Percentiles rank a stretch among this genome's conserved stretches.
Evolutionary conservation across 2,888 invertebrate species (phyloP).

Genomic region (Charanyca ferruginea): DNA sequence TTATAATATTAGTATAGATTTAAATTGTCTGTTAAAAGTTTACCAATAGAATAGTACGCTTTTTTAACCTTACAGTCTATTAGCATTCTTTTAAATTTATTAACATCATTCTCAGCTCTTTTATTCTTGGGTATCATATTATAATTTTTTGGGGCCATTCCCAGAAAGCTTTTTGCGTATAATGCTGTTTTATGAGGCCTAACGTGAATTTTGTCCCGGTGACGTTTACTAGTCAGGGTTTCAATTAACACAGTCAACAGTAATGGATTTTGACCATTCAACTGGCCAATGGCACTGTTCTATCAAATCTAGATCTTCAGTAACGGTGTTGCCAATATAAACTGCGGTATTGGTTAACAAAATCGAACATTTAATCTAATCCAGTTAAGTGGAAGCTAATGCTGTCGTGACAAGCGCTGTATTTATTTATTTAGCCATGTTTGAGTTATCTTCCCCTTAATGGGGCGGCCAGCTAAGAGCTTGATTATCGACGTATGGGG

Average conservation of each 20-base stretch:
- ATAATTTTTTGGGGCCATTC: too few relatives aligned
- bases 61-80: too few relatives aligned
- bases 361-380: slow-evolving; percentile 79
- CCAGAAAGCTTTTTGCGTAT: too few relatives aligned
- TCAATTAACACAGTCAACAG: neutral
- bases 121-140: too few relatives aligned
- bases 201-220: too few relatives aligned
- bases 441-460: slow-evolving; percentile 81
- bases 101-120: too few relatives aligned
- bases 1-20: too few relatives aligned
- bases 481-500: slow-evolving; percentile 70
- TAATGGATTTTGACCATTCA: slow-evolving; percentile 6
- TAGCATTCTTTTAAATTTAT: too few relatives aligned
- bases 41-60: too few relatives aligned
- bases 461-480: slow-evolving; percentile 82
- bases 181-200: too few relatives aligned
- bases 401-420: slow-evolving; percentile 80
- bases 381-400: slow-evolving; percentile 85
- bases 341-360: slow-evolving; percentile 61
- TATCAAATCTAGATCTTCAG: slow-evolving; percentile 55
- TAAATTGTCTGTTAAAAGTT: too few relatives aligned
- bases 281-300: slow-evolving; percentile 42
- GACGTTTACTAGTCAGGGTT: too few relatives aligned
- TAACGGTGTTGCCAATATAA: slow-evolving; percentile 58
- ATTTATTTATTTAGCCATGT: slow-evolving; percentile 77